phyloP scores from a whole-genome alignment of 2,888 invertebrate genomes.

The Aphodius sticticus region DNA sequence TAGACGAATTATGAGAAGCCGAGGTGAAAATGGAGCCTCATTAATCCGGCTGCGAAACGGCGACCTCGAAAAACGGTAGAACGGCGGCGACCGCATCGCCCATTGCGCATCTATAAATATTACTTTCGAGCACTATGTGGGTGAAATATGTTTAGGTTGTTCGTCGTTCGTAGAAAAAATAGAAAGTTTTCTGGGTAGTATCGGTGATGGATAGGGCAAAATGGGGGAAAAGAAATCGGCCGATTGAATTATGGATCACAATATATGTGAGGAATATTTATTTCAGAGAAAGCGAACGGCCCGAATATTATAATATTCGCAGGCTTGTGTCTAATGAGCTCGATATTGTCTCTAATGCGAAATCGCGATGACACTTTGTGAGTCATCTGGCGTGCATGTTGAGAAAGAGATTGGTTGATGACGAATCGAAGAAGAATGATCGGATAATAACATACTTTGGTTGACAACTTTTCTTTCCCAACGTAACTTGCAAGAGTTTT shows the following conservation, averaged over 20 bases:
- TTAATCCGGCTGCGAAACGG: not conserved
- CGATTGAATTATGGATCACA: not conserved
- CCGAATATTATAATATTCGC: not conserved
- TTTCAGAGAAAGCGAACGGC: not conserved
- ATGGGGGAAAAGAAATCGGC: not conserved
- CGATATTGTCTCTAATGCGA: not conserved
- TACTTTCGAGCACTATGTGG: not conserved
- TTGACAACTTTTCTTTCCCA: too few species aligned
- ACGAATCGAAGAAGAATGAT: not conserved
- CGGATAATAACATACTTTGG: not conserved
- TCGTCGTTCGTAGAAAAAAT: not conserved
- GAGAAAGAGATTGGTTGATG: not conserved
- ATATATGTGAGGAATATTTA: not conserved
- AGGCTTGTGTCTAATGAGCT: not conserved
- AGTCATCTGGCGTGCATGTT: not conserved
- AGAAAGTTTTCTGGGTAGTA: slow-evolving; percentile 4
- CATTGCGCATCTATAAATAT: not conserved
- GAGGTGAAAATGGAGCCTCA: slow-evolving; percentile 4
- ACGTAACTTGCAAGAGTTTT: too few species aligned
- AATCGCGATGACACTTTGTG: not conserved
- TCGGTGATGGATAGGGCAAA: not conserved
- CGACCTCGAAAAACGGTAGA: not conserved
- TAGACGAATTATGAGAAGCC: not conserved
- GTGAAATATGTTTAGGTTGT: not conserved
- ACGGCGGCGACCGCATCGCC: not conserved